Evolutionary conservation across 2,113 vertebrate species (phyloP), one percentile per base, ranked within the genome.

Genomic region (Myotis yumanensis): DNA sequence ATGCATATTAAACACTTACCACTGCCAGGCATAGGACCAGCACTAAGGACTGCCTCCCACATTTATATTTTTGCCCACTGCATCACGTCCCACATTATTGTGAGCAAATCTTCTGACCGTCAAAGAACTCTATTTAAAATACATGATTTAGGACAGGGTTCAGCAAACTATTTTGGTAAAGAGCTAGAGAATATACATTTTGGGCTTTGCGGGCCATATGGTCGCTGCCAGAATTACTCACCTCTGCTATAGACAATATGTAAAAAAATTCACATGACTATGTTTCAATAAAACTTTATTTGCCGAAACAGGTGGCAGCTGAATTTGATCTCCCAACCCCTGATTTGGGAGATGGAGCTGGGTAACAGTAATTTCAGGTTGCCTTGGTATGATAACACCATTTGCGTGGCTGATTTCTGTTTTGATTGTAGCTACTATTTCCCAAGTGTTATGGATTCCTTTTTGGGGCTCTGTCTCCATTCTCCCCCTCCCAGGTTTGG

Each of bases 281-380:
- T 52, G 23, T 66, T 68, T 52, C 46, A 90, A 84, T 92, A 88
- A 90, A 95, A 84, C 79, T 95, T 93, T 91, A 90, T 92, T 96
- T 86, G 75, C 16, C 85, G 85, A 95, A 72, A 28, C 52, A 82
- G 40, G 66, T 48, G 69, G n/a, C 43, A 57, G 46, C n/a, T 54
- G 52, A 40, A 92, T 72, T 93, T 89, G 46, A n/a, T 80, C 37
- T 88, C 73, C 57, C 4, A 30, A 37, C 7, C 37, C 30, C 16
- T 73, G 66, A 83, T 40, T 66, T 52, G 40, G 51, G 81, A 90
- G 52, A 32, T 3, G 40, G 62, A 32, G 3, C 7, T 59, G 32
- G 43, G 11, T 75, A 77, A 32, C 30, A 54, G 7, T 76, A 57
- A 64, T 89, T 91, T 86, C 76, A 86, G 37, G 69, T 64, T 85